These are phyloP conservation scores for Phacellophora camtschatica DNA, from an alignment of 30 jellyfish, hydroid and myxozoan species.

Conservation along the genomic window DNA sequence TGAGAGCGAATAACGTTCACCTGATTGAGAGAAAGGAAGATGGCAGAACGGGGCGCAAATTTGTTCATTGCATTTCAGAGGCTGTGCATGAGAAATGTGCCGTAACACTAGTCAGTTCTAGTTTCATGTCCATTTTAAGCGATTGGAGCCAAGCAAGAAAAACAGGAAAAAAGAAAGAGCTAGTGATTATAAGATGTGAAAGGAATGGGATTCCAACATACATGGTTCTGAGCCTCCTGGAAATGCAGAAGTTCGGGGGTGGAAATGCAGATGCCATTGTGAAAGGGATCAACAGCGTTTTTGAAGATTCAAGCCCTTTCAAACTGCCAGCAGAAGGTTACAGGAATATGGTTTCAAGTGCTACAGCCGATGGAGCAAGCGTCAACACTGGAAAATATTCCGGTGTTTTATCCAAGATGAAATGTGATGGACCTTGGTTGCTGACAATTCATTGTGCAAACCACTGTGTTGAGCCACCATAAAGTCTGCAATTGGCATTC, in stretches of 20 bases:
- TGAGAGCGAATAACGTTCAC: slow-evolving; percentile 12
- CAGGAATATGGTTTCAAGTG: neutral
- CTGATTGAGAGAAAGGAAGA: slow-evolving; percentile 29
- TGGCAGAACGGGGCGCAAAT: neutral
- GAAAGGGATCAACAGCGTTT: slow-evolving; percentile 3
- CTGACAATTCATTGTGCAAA: slow-evolving; percentile 36
- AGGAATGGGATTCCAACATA: slow-evolving; percentile 36
- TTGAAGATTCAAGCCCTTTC: neutral
- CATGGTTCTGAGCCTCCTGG: slow-evolving; percentile 17
- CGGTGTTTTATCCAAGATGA: slow-evolving; percentile 29
- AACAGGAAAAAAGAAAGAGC: slow-evolving; percentile 42
- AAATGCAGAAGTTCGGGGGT: slow-evolving; percentile 10
- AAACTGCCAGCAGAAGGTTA: neutral
- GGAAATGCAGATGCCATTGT: slow-evolving; percentile 6
- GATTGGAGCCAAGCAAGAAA: slow-evolving; percentile 57
- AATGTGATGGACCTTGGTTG: slow-evolving; percentile 28
- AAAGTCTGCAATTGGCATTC: slow-evolving; percentile 6
- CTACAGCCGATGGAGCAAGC: slow-evolving; percentile 41
- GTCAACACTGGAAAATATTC: slow-evolving; percentile 25
- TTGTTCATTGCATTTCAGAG: slow-evolving; percentile 27
- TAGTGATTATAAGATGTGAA: slow-evolving; percentile 25
- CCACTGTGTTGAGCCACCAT: slow-evolving; percentile 37
- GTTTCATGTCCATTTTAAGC: slow-evolving; percentile 25
- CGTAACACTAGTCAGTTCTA: slow-evolving; percentile 8
- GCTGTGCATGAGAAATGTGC: slow-evolving; percentile 37